Evolutionary conservation across 2,797 vertebrate species (phyloP).

Genomic region (Potorous gilbertii): DNA sequence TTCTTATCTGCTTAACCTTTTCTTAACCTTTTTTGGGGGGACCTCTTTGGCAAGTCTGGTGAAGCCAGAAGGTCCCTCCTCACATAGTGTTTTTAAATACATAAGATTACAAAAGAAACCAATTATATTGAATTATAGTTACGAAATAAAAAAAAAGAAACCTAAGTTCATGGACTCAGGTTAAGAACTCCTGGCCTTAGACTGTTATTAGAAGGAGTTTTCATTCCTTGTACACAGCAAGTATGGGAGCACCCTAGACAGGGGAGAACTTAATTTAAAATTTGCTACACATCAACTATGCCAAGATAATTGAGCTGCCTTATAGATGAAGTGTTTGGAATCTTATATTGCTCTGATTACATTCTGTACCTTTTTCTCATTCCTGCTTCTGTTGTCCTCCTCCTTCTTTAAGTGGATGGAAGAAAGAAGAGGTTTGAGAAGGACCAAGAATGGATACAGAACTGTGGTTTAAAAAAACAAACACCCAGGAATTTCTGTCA

Average conservation of each 20-base stretch:
- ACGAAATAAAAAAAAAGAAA: background rate
- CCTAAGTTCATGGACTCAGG: background rate
- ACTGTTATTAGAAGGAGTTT: background rate
- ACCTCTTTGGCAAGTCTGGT: background rate
- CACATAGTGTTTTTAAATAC: background rate
- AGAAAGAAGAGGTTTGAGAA: background rate
- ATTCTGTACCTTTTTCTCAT: background rate
- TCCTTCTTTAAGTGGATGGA: background rate
- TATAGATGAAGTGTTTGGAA: constrained; percentile 18
- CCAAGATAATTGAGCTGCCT: background rate
- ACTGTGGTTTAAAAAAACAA: background rate
- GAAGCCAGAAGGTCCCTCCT: background rate
- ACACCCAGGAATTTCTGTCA: background rate
- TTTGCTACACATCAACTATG: background rate
- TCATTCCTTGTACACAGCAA: background rate
- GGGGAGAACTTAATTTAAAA: background rate
- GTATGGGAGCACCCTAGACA: background rate
- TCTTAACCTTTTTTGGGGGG: background rate
- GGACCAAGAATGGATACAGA: background rate
- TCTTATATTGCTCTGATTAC: background rate
- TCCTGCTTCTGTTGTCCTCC: background rate
- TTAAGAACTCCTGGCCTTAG: background rate
- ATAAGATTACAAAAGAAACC: background rate
- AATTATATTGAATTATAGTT: background rate
- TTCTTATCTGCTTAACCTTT: background rate